Evolutionary conservation across 2,797 vertebrate species (phyloP), one percentile per base, ranked within the genome.

Genomic region (Platyrinchus mystaceus): DNA sequence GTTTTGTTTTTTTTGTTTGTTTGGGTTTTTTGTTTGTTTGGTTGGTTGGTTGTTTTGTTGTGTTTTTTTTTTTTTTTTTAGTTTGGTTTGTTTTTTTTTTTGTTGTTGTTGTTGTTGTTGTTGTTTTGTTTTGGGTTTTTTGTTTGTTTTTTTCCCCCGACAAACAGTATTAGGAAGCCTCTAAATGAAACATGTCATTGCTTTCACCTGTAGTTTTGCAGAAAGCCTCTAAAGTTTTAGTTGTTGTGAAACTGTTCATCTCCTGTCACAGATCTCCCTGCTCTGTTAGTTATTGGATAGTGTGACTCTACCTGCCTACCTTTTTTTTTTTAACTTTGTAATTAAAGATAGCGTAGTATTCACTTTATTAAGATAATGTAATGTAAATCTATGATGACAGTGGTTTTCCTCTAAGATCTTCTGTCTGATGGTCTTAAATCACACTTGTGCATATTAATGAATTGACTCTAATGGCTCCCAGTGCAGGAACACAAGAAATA

Each of bases 161-260:
- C 63, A 94, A 89, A 94, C 67, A 84, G 47, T 71, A 76, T 77
- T 95, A 90, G 79, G 63, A 93, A 89, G 81, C 50, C 70, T 95
- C 39, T 93, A 81, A 93, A 87, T 93, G 89, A 96, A 95, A 93
- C 71, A 70, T 87, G 91, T 39, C 83, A 89, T 85, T 93, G 70
- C 46, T 94, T 95, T 95, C 91, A 93, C 92, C 94, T 94, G 79
- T 43, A 69, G 52, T 93, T 94, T 89, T 91, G 64, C 73, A 90
- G 60, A 88, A 87, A 94, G 53, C 69, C 46, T 86, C 74, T 85
- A 66, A 93, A 89, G 66, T 92, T 95, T 80, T 47, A 89, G 85
- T 36, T 86, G 39, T 66, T 80, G 58, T 56, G 52, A 84, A 76
- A 81, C 46, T 47, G 39, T 75, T 81, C 43, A 53, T 83, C 77